These are phyloP conservation scores for Habropoda laboriosa DNA, from an alignment of 1,140 invertebrate species.

Conservation along the genomic window DNA sequence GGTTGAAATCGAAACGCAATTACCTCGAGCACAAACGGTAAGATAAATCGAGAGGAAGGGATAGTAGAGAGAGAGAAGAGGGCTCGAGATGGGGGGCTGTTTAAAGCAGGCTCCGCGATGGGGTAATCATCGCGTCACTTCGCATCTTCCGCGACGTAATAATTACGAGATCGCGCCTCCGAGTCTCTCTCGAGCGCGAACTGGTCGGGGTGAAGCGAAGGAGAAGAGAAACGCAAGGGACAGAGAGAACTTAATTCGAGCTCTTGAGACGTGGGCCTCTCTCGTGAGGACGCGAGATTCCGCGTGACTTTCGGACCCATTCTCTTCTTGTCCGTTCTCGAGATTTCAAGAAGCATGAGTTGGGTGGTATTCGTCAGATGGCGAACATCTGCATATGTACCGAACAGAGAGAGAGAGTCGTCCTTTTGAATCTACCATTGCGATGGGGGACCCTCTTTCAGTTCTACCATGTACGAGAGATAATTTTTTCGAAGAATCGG, in stretches of 20 bases:
- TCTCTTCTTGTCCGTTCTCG: background rate
- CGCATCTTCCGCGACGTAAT: slow-evolving; percentile 65
- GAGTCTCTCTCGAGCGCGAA: slow-evolving; percentile 45
- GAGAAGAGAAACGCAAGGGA: slow-evolving; percentile 36
- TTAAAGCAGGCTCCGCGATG: slow-evolving; percentile 53
- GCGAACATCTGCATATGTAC: no score
- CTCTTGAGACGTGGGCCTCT: slow-evolving; percentile 21
- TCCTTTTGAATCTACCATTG: background rate
- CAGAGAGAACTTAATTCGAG: slow-evolving; percentile 55
- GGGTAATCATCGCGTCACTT: slow-evolving; percentile 71
- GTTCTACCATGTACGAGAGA: background rate
- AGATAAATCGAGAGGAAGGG: slow-evolving; percentile 44
- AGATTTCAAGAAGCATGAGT: background rate
- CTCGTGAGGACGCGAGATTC: slow-evolving; percentile 41
- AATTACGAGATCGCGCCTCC: slow-evolving; percentile 70
- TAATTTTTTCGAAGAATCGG: background rate
- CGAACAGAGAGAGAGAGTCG: no score
- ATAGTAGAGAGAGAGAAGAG: background rate
- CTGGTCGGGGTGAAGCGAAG: slow-evolving; percentile 41
- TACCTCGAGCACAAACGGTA: slow-evolving; percentile 50
- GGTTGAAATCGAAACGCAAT: slow-evolving; percentile 35
- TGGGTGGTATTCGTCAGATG: no score
- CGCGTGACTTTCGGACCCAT: slow-evolving; percentile 28
- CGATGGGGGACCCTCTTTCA: background rate
- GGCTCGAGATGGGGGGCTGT: slow-evolving; percentile 28